Evolutionary conservation across 2,113 vertebrate species (phyloP).

Genomic region (Nothocercus nigrocapillus): DNA sequence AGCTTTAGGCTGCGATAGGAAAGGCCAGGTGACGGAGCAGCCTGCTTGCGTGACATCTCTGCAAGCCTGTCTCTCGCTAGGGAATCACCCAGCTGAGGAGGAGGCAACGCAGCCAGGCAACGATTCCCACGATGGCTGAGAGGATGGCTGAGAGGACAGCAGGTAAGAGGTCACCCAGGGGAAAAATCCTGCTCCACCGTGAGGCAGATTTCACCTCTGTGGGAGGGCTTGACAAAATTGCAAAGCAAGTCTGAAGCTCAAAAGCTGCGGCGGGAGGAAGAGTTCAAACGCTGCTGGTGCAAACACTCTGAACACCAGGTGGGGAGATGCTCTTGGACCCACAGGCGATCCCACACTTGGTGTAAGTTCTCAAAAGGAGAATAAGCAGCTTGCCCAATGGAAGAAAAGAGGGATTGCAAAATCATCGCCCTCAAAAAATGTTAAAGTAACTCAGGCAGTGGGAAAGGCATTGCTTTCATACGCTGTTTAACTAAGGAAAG

Average conservation of each 20-base stretch:
- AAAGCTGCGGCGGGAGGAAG: background rate
- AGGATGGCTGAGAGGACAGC: background rate
- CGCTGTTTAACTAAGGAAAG: constrained; percentile 18
- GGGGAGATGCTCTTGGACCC: background rate
- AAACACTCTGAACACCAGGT: background rate
- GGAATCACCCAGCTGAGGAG: background rate
- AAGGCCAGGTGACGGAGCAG: background rate
- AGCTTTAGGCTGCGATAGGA: background rate
- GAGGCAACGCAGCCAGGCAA: background rate
- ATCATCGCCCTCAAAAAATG: background rate
- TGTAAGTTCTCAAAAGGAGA: background rate
- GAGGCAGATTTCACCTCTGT: background rate
- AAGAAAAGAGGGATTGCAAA: background rate
- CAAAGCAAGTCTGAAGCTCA: background rate
- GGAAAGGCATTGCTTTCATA: background rate
- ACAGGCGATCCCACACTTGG: background rate
- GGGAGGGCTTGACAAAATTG: background rate
- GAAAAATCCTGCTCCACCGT: background rate
- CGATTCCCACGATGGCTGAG: background rate
- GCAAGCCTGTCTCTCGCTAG: background rate
- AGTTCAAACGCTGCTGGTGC: background rate
- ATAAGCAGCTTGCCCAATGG: background rate
- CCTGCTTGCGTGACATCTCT: background rate
- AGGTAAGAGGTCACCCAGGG: background rate
- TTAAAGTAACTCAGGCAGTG: background rate